Conservation (phyloP, 2,797 vertebrate genomes). For the Sciurus vulgaris region DNA sequence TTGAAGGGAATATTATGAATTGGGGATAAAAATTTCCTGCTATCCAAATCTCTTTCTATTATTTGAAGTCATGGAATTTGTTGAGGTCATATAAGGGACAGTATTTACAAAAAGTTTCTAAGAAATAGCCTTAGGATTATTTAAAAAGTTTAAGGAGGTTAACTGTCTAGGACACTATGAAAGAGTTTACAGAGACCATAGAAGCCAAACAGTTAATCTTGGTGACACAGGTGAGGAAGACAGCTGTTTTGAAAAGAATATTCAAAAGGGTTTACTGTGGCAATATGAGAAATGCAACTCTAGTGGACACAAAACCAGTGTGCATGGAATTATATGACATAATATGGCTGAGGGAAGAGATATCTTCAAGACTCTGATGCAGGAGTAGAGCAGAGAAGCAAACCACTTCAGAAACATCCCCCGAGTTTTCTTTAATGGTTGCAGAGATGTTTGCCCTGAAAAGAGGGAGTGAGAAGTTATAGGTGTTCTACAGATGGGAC, state of each 20-base stretch:
- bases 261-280: not conserved
- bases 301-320: not conserved
- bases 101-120: not conserved
- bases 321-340: not conserved
- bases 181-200: not conserved
- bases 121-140: not conserved
- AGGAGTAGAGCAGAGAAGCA: not conserved
- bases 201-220: not conserved
- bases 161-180: not conserved
- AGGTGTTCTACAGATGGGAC: not conserved
- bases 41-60: not conserved
- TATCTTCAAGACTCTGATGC: not conserved
- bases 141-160: not conserved
- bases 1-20: not conserved
- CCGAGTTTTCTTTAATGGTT: not conserved
- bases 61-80: not conserved
- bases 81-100: not conserved
- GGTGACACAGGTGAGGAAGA: not conserved
- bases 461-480: not conserved
- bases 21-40: not conserved
- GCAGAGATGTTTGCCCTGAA: not conserved
- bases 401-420: not conserved
- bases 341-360: not conserved
- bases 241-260: not conserved
- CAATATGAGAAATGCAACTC: not conserved